phyloP scores from a whole-genome alignment of 2,797 vertebrate genomes.

The Borostomias antarcticus region DNA sequence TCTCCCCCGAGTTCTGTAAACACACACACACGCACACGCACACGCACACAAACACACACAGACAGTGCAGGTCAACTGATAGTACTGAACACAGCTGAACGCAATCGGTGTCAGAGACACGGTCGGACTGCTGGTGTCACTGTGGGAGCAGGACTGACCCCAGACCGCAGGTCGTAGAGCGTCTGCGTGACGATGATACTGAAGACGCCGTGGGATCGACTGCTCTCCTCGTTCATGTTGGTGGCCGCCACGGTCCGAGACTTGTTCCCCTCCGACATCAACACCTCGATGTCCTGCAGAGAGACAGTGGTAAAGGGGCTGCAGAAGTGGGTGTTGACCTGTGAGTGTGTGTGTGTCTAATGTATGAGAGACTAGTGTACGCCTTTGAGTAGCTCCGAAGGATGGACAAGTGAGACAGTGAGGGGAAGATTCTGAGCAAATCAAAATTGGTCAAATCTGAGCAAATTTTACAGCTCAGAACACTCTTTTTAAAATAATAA shows the following conservation, averaged over 20 bases:
- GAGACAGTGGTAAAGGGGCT: neutral
- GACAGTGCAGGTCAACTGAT: neutral
- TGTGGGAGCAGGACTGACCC: conserved; percentile 74
- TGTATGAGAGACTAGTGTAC: neutral
- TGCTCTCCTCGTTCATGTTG: conserved; percentile 99
- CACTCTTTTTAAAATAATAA: too few relatives aligned
- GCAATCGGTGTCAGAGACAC: neutral
- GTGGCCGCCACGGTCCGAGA: conserved; percentile 97
- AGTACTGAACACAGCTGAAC: neutral
- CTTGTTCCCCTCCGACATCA: conserved; percentile 99
- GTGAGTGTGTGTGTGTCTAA: neutral
- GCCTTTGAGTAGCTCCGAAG: too few relatives aligned
- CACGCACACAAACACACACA: conserved; percentile 24
- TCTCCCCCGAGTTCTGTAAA: conserved; percentile 94
- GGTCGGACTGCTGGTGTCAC: neutral
- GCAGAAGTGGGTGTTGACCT: neutral
- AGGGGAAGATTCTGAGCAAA: too few relatives aligned
- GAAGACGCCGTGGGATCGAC: conserved; percentile 96
- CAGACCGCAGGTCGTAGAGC: conserved; percentile 89
- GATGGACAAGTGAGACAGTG: neutral
- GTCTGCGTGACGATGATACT: conserved; percentile 97
- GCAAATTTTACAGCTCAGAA: too few relatives aligned
- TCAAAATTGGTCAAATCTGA: too few relatives aligned
- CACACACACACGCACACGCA: conserved; percentile 1
- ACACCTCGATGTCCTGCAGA: conserved; percentile 92